Evolutionary conservation across 2,888 invertebrate species (phyloP), one percentile per base, ranked within the genome.

Genomic region (Plagodis dolabraria): DNA sequence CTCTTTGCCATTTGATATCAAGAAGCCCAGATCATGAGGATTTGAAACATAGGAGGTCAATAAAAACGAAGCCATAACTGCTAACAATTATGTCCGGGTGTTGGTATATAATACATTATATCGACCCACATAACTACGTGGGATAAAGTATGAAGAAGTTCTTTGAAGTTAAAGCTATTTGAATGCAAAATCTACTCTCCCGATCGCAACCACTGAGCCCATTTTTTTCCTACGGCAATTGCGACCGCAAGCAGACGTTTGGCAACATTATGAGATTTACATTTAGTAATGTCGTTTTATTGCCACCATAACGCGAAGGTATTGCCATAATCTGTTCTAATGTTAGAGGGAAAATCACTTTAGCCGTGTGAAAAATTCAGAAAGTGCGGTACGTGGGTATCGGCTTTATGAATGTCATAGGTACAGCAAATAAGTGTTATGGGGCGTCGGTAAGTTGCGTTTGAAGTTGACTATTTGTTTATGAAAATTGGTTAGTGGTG

Each of bases 281-380:
- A 86, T 87, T 85, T 83, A 79, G 77, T 74, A 85, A 83, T 86
- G 82, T 82, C 85, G 72, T 87, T 88, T 88, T 89, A 89, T 87
- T 83, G 85, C 76, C 67, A 61, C 69, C 74, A 75, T 83, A 81
- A 56, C 49, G 56, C 6, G 10, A 61, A 61, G 60, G 56, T 57
- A 61, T 61, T 44, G 60, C 60, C 48, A 57, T 61, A 61, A 61
- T 57, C 49, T n/a, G 49, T 49, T 44, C 33, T 61, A 61, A 86
- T 79, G 79, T 76, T 72, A 44, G 74, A 57, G 57, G 56, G 70
- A 67, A 75, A 73, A 79, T 77, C 77, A 77, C 79, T 82, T 75
- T 69, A 53, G 57, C 55, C 63, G 64, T 75, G 76, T 82, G 80
- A 82, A 82, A 83, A 78, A 82, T 85, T 82, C 74, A 80, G 64